Base-by-base conservation (phyloP, 2,888 invertebrate species). In the Sesia apiformis region DNA sequence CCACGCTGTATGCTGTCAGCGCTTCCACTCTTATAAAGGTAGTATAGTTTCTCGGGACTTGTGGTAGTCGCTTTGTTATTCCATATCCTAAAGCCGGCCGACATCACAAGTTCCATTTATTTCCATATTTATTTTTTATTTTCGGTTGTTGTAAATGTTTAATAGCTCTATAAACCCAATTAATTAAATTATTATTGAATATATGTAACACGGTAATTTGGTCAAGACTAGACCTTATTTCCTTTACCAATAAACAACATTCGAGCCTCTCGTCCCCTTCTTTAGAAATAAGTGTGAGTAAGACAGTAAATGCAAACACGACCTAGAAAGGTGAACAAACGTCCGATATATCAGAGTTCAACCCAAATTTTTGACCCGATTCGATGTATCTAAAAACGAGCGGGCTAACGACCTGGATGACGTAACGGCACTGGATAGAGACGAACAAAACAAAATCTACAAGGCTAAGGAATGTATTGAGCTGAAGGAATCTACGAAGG, bases 241-340 rank as follows among this genome's bases (percentile, higher is more conserved):
- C 42, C 5, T 42, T 42, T 42, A 6, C 7, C 42, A 42, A 42
- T 6, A 42, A 42, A 7, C 5, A 42, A 42, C 5, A 7, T 42
- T 5, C 7, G 42, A 42, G 5, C 5, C 42, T 23, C 23, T 23
- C 23, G 23, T 23, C 23, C 23, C 23, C 23, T 23, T 2, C 23
- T 23, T 23, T 23, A 23, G 23, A 23, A 46, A 46, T 46, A 46
- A 50, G 50, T 50, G 50, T 38, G 50, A 50, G 50, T 50, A 38
- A 50, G 50, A 50, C 6, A 6, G 38, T 38, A 40, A 57, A 51
- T 51, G 53, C 66, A 59, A 69, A 61, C 73, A 63, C 74, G 84
- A 81, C 85, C 84, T 84, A 85, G 83, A 84, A 76, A 84, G 84
- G 81, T 86, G 81, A 85, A 84, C 70, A 85, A 81, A 84, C 84